A percentile compares a stretch with the other conserved stretches of the same genome.
Conservation (phyloP, 2,797 vertebrate species). For the Chelon auratus region DNA sequence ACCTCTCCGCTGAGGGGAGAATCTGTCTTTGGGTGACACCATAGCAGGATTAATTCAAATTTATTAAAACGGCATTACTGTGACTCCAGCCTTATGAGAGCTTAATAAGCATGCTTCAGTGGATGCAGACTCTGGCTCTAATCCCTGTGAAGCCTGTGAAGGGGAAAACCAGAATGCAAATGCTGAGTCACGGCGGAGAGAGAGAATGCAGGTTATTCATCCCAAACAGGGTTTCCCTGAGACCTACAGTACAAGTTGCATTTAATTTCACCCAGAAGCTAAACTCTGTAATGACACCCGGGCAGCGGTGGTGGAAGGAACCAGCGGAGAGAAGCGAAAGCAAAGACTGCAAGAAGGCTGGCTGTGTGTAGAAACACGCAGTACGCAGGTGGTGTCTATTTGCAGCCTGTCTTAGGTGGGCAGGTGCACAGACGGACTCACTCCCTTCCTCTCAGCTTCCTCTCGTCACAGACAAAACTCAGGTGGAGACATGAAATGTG, state of each 20-base stretch:
- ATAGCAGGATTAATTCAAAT: slow-evolving; percentile 26
- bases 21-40: slow-evolving; percentile 1
- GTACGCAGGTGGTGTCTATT: slow-evolving; percentile 66
- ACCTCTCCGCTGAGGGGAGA: background rate
- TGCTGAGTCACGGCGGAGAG: slow-evolving; percentile 65
- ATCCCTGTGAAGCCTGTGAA: slow-evolving; percentile 43
- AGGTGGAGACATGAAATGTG: slow-evolving; percentile 16
- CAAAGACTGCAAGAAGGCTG: slow-evolving; percentile 34
- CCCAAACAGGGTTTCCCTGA: slow-evolving; percentile 42
- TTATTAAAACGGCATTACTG: slow-evolving; percentile 18
- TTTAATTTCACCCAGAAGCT: slow-evolving; percentile 39
- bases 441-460: slow-evolving; percentile 38
- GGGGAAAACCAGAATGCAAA: slow-evolving; percentile 44
- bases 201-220: slow-evolving; percentile 56
- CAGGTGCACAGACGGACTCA: slow-evolving; percentile 61
- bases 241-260: slow-evolving; percentile 18
- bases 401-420: slow-evolving; percentile 61
- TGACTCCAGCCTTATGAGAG: slow-evolving; percentile 33
- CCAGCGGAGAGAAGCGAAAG: slow-evolving; percentile 18
- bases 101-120: slow-evolving; percentile 51
- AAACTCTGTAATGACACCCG: slow-evolving; percentile 17
- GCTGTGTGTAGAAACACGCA: slow-evolving; percentile 36
- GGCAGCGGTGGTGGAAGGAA: slow-evolving; percentile 15
- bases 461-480: slow-evolving; percentile 44
- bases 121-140: slow-evolving; percentile 36